Base-by-base conservation (phyloP, 2,113 vertebrate species). In the Crocuta crocuta region DNA sequence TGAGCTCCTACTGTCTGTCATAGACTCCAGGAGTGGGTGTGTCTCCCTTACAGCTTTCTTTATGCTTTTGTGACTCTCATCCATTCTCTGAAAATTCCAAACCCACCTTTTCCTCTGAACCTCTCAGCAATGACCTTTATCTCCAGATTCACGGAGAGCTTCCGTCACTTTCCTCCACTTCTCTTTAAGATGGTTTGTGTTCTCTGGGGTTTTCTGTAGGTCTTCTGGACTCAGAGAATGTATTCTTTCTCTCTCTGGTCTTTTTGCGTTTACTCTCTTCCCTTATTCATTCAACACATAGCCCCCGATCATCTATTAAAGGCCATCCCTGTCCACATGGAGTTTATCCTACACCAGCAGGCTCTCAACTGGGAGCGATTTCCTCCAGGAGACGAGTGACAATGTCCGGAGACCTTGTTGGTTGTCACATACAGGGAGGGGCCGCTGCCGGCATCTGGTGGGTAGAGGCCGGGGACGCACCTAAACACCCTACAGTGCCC, bases 1-100 rank as follows among this genome's bases (percentile, higher is more conserved):
- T 17, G 26, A n/a, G 11, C 17, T 73, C 39, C 28, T 10, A 1
- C 15, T 0, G 11, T 13, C 19, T 71, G 45, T 66, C 53, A 16
- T 2, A 2, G 15, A 10, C 16, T 45, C 43, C 10, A 2, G 21
- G 21, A 33, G 17, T 26, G 21, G 45, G 1, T 0, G 2, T 11
- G 9, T 66, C 39, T 81, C 58, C 66, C 21, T 19, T 61, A 61
- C 26, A 35, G 24, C 55, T 61, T 53, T 23, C 19, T 5, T 16
- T 21, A 8, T n/a, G 15, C 65, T 82, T 16, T 86, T 74, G 48
- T 7, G n/a, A n/a, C 13, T 50, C 68, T 63, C 19, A 13, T 35
- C 10, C 0, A 0, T 79, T 26, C 23, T 61, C 10, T 5, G 53
- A 65, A 88, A 35, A 84, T 11, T 48, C 10, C 45, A 91, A 90